Base-by-base conservation (phyloP, 2,888 invertebrate genomes). In the Petrophora chlorosata region DNA sequence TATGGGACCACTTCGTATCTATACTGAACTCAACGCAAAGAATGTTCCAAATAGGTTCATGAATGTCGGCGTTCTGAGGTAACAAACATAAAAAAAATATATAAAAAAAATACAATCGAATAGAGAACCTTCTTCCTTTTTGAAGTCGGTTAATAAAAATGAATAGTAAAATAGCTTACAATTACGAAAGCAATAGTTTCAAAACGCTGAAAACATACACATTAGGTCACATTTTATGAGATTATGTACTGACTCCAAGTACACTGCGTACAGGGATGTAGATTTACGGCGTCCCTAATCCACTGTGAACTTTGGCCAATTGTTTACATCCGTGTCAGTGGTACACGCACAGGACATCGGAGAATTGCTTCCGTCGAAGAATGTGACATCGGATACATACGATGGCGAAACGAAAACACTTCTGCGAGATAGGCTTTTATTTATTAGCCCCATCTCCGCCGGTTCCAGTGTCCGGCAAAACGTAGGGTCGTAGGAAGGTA, bases 211-310 rank as follows among this genome's bases (percentile, higher is more conserved):
- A n/a, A n/a, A n/a, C n/a, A n/a, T n/a, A n/a, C n/a, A n/a, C n/a
- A n/a, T n/a, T n/a, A n/a, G n/a, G n/a, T n/a, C n/a, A 5, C 23
- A 23, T 23, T 13, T 13, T 13, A 13, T 33, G n/a, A 35, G 14
- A n/a, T 35, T 7, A 0, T 9, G n/a, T 30, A 43, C 42, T 49
- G 48, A 33, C 23, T 13, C n/a, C 9, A 12, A 38, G 35, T 40
- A 29, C 17, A 29, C 26, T 12, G 25, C 15, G 15, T 9, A 13
- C 9, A 13, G 30, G 44, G 43, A 46, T 49, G 49, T 49, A 56
- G 56, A 59, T 56, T 56, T 56, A 56, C 39, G 49, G 41, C 44
- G 26, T 44, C 38, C 53, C 46, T 42, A 40, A 47, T 44, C 48
- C 46, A 36, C 38, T 42, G 38, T 49, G 56, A 59, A 51, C 46